Evolutionary conservation across 2,888 invertebrate genomes (phyloP), one percentile per base, ranked within the genome.

Genomic region (Dexiosoma caninum): DNA sequence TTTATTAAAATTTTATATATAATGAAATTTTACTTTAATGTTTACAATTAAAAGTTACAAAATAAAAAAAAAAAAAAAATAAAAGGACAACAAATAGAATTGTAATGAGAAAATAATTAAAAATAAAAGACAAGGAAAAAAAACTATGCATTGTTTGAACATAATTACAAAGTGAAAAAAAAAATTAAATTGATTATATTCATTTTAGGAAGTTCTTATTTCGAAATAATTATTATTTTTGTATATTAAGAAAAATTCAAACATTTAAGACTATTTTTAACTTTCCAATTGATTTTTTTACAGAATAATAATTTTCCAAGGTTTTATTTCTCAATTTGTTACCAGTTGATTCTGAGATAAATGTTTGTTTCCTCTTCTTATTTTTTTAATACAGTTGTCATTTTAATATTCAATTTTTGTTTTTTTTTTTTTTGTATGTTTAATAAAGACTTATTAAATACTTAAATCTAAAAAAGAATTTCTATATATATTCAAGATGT

Each of bases 401-500:
- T 75, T 30, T 64, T 77, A 44, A 32, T 64, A 10, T 71, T 69
- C 46, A 62, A 53, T 44, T 27, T 46, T 55, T 57, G 27, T 60
- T 23, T 77, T 6, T 6, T 55, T 55, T 46, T 46, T 66, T 23
- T 57, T 66, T 55, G 30, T 70, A 75, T 37, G 64, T 59, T 76
- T 62, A 57, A 64, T 81, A 67, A 66, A 76, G 72, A 77, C 81
- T 81, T 81, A 81, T 69, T 74, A 57, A 69, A 69, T 72, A 74
- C 77, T 77, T 81, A 77, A 60, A 72, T 57, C 77, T 81, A 81
- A 81, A 69, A 74, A 81, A 81, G 72, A 81, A 64, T 77, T 76
- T 75, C 16, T 81, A 60, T 81, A 71, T 80, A 81, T 81, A 81
- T 77, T 81, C 81, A 81, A 81, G 67, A 77, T 81, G 76, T 79